Evolutionary conservation across 2,888 invertebrate species (phyloP).

Genomic region (Torymus tubicola): DNA sequence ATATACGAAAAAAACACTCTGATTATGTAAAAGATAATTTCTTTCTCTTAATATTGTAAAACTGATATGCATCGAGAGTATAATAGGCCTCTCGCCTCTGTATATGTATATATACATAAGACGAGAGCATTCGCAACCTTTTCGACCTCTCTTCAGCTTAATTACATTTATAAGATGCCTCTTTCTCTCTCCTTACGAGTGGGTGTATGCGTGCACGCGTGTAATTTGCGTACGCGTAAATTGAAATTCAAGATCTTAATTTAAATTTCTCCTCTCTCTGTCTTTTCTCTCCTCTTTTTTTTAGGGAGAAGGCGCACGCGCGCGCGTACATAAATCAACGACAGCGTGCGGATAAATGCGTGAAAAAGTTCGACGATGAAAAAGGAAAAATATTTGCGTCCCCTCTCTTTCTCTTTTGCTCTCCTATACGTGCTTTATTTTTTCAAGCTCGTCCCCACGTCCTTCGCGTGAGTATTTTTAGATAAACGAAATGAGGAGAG

Average conservation of each 20-base stretch:
- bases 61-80: no score
- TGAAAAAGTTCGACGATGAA: slow-evolving; percentile 42
- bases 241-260: slow-evolving; percentile 55
- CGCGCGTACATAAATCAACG: slow-evolving; percentile 49
- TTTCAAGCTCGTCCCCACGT: slow-evolving; percentile 27
- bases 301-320: background rate
- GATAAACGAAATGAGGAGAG: slow-evolving; percentile 46
- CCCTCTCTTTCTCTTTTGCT: background rate
- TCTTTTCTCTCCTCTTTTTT: slow-evolving; percentile 17
- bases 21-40: no score
- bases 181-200: background rate
- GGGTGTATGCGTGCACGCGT: slow-evolving; percentile 21
- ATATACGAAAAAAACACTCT: background rate
- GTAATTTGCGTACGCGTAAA: slow-evolving; percentile 50
- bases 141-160: slow-evolving; percentile 5
- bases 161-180: slow-evolving; percentile 30
- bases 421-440: slow-evolving; percentile 20
- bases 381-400: slow-evolving; percentile 47
- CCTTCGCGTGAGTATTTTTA: slow-evolving; percentile 50
- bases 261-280: slow-evolving; percentile 41
- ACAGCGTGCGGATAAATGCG: slow-evolving; percentile 22
- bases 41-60: no score
- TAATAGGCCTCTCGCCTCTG: no score
- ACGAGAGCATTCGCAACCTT: no score
- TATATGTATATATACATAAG: no score